Evolutionary conservation across 2,113 vertebrate genomes (phyloP), one percentile per base, ranked within the genome.

Genomic region (Petromus typicus): DNA sequence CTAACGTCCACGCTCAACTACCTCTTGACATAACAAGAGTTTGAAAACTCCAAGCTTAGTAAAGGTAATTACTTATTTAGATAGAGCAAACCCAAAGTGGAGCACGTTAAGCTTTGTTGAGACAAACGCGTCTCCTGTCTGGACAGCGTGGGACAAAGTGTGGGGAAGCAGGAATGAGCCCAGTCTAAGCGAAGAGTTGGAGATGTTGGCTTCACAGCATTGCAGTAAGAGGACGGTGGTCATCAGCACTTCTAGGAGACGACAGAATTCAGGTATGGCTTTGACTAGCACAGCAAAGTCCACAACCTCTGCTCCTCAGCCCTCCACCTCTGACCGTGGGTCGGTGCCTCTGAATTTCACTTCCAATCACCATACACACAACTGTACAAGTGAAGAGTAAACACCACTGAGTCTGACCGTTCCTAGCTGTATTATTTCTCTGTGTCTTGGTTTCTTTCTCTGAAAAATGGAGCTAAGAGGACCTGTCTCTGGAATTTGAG

Each of bases 11-110:
- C 14, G 56, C 85, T 76, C 63, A 51, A 37, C 37, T 63, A 27
- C 78, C 67, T 91, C 48, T 79, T 88, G 71, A 23, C 25, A 32
- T 30, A 73, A 95, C 67, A 59, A 40, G 45, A 64, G n/a, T 91
- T 43, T 71, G 64, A 71, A 85, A 75, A 82, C 9, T 66, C 56
- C 82, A 67, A 64, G 83, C 78, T 87, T 84, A 82, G 30, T 61
- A 78, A 78, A 78, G 5, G 13, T 27, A 57, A 59, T 81, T 67
- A 56, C n/a, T 85, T 90, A 34, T 54, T 51, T 48, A 51, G 76
- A 81, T 11, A 59, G 6, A 92, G 89, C 27, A 64, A 57, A 64
- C 63, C 25, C 22, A 90, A 71, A 69, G 30, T 57, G 51, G 86
- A 23, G 87, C 4, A 22, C 25, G 56, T 54, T n/a, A 82, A 81